Percentiles rank a stretch among this genome's conserved stretches.
These are phyloP conservation scores for Tragelaphus buxtoni DNA, from an alignment of 2,113 vertebrate species.

Conservation along the genomic window DNA sequence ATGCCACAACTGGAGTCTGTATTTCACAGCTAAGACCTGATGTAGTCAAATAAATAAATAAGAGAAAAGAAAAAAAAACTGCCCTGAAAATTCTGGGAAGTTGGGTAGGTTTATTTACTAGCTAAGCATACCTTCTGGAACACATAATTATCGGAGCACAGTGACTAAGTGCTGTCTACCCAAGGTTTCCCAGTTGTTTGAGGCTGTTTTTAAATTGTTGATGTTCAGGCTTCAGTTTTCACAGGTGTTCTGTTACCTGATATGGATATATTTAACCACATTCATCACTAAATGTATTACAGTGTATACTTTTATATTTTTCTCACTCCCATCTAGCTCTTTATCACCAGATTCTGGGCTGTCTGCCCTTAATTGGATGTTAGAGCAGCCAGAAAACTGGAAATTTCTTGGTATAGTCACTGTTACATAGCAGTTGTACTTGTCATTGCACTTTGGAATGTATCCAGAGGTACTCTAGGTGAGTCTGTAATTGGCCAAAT, in stretches of 20 bases:
- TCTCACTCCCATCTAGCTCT: neutral
- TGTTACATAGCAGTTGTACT: neutral
- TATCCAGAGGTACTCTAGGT: neutral
- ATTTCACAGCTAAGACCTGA: neutral
- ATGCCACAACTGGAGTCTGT: neutral
- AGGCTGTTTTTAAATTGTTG: neutral
- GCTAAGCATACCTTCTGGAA: neutral
- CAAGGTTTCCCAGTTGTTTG: neutral
- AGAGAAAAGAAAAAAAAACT: neutral
- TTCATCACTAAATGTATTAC: neutral
- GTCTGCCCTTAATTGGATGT: neutral
- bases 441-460: neutral
- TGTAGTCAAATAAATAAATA: neutral
- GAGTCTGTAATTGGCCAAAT: neutral
- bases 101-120: neutral
- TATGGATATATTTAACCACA: neutral
- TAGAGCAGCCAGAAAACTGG: neutral
- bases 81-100: neutral
- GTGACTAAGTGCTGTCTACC: neutral
- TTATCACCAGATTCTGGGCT: neutral
- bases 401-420: neutral
- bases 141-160: neutral
- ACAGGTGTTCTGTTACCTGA: neutral
- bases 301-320: neutral
- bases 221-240: neutral